These are phyloP conservation scores for Tetramorium alpestre DNA, from an alignment of 1,140 invertebrate genomes.

Conservation along the genomic window DNA sequence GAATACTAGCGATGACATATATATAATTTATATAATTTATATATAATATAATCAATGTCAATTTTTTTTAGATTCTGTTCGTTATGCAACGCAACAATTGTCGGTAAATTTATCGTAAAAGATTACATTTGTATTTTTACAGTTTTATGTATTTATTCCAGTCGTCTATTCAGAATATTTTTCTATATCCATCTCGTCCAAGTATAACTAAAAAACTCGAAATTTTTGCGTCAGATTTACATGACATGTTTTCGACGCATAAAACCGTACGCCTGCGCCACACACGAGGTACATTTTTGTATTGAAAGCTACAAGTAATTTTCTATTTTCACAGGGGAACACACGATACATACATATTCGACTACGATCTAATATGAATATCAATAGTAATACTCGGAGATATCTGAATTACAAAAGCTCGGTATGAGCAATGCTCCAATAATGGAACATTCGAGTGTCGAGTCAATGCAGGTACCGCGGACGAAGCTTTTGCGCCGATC, in stretches of 20 bases:
- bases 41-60: not conserved
- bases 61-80: not conserved
- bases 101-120: not conserved
- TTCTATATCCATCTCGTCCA: not conserved
- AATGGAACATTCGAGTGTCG: not conserved
- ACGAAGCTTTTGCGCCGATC: slow-evolving; percentile 7
- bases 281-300: not conserved
- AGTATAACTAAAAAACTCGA: not conserved
- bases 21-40: not conserved
- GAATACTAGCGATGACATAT: not conserved
- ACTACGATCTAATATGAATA: slow-evolving; percentile 10
- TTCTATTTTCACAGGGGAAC: slow-evolving; percentile 16
- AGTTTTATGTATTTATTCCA: not conserved
- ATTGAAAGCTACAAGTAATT: slow-evolving; percentile 10
- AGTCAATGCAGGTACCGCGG: not conserved
- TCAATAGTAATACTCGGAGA: slow-evolving; percentile 7
- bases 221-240: not conserved
- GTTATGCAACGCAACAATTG: not conserved
- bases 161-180: not conserved
- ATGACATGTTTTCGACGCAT: not conserved
- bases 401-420: slow-evolving; percentile 46
- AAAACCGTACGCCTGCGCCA: not conserved
- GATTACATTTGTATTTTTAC: not conserved
- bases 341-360: slow-evolving; percentile 12
- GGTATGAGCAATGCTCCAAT: not conserved